phyloP scores from a whole-genome alignment of 92 coral and sea anemone genomes.

The Palythoa caribaeorum region DNA sequence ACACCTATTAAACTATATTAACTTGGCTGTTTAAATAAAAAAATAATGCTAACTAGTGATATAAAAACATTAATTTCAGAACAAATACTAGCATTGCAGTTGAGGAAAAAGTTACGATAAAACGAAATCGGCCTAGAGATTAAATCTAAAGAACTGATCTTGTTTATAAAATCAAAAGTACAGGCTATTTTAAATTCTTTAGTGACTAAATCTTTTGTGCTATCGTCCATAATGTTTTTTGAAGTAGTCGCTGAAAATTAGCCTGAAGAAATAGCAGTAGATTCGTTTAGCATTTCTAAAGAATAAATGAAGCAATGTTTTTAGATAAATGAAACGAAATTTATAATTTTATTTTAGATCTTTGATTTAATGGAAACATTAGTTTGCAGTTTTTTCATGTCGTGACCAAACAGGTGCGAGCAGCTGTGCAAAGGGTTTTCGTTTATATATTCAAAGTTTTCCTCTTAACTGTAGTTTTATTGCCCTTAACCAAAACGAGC shows the following conservation, averaged over 20 bases:
- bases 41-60: background rate
- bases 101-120: background rate
- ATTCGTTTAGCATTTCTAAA: background rate
- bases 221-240: too few relatives aligned
- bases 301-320: background rate
- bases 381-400: background rate
- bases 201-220: too few relatives aligned
- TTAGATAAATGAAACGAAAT: too few relatives aligned
- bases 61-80: background rate
- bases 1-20: too few relatives aligned
- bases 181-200: background rate
- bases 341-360: background rate
- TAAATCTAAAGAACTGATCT: background rate
- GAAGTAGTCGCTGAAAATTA: background rate
- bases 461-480: background rate
- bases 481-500: background rate
- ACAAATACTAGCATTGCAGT: background rate
- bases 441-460: background rate
- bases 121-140: background rate
- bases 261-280: background rate
- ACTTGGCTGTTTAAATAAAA: too few relatives aligned
- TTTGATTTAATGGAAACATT: slow-evolving; percentile 25
- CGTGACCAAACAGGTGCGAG: slow-evolving; percentile 12
- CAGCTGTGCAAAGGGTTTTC: slow-evolving; percentile 6
- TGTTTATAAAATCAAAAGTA: background rate